Evolutionary conservation across 2,888 invertebrate genomes (phyloP), one percentile per base, ranked within the genome.

Genomic region (Pyrochroa serraticornis): DNA sequence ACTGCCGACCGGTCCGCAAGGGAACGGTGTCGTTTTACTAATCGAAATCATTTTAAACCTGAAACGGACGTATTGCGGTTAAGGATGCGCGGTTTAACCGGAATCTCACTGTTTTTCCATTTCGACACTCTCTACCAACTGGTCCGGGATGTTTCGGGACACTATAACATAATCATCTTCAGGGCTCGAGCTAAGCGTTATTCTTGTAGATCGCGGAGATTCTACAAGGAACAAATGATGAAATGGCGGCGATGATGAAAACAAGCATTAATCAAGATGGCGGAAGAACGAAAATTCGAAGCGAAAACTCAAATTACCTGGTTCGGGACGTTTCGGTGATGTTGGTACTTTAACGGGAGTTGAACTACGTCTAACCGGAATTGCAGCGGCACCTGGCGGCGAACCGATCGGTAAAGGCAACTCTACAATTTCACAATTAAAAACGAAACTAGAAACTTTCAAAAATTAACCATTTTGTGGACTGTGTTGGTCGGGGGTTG

Each of bases 91-190:
- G 12, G 22, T 48, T 42, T 42, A 42, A 42, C 22, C 22, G 43
- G 33, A 31, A 14, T 33, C 75, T 76, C 67, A 78, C 78, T 70
- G 70, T 65, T 72, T 76, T 39, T 79, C 79, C 38, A 65, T 59
- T 54, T 70, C 65, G 38, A 71, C 70, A 62, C 73, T 76, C 44
- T 82, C 83, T 48, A 82, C 80, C 5, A 82, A 83, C 69, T 84
- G 84, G 75, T 87, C 88, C 64, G 82, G 85, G 68, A 85, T 77
- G 77, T 86, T 88, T 63, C 84, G 82, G 62, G 92, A 89, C 71
- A 92, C 91, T 77, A 92, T 82, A 71, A 92, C 92, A 82, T 91
- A 92, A 81, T 91, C 92, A 80, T 92, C 92, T 76, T 91, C 91
- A 65, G 88, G 89, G 71, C 89, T 89, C 75, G 83, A 82, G 71